These are phyloP conservation scores for Procambarus clarkii DNA, from an alignment of 1,140 invertebrate genomes.

Conservation along the genomic window DNA sequence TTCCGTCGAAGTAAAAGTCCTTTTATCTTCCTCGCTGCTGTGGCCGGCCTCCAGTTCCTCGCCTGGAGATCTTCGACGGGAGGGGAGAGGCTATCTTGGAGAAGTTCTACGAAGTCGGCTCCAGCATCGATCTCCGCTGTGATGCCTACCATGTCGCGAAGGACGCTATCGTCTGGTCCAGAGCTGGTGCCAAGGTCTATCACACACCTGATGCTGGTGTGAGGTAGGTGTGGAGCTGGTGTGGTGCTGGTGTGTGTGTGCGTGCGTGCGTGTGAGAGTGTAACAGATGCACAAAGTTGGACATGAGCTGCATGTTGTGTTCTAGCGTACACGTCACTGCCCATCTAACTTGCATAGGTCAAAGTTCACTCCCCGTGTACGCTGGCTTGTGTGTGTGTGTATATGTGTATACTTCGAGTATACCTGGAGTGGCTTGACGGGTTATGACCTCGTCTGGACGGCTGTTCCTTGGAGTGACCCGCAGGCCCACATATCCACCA, in stretches of 20 bases:
- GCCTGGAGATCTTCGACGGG: conserved; percentile 88
- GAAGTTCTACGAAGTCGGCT: conserved; percentile 90
- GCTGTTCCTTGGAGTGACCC: too few relatives aligned
- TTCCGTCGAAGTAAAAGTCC: too few relatives aligned
- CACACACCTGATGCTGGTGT: conserved; percentile 64
- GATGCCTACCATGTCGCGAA: conserved; percentile 85
- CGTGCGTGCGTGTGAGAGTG: neutral
- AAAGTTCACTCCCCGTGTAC: neutral
- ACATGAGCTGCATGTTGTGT: neutral
- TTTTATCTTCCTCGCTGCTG: neutral
- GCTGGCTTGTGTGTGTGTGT: too few relatives aligned
- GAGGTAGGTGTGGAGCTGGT: conserved; percentile 7
- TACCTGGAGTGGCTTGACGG: too few relatives aligned
- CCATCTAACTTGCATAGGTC: neutral
- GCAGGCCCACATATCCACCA: too few relatives aligned
- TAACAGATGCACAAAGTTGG: neutral
- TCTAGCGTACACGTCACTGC: neutral
- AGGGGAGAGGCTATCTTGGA: conserved; percentile 85
- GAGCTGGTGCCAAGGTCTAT: conserved; percentile 74
- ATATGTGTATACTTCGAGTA: too few relatives aligned
- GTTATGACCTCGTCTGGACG: too few relatives aligned
- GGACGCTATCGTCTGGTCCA: conserved; percentile 72
- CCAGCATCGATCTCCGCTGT: conserved; percentile 89
- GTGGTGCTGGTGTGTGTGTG: neutral
- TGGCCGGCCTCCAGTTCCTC: conserved; percentile 82